Evolutionary conservation across 2,888 invertebrate genomes (phyloP), one percentile per base, ranked within the genome.

Genomic region (Blastobasis lacticolella): DNA sequence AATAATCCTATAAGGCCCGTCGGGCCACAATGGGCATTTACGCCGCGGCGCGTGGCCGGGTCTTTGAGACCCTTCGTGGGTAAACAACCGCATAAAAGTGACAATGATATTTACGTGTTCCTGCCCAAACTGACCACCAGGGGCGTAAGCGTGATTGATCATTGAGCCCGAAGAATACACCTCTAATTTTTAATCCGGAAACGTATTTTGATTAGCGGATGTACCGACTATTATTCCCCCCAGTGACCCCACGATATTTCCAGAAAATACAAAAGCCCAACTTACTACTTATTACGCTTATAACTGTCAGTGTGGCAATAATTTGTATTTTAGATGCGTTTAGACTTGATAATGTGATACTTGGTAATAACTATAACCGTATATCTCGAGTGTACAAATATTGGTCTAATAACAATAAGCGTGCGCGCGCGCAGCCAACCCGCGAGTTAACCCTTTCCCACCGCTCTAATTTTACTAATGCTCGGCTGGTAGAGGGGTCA

Each of bases 391-490:
- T 67, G 77, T 79, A 86, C 84, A 86, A 87, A 88, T 87, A 87
- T 88, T 88, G 78, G 81, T 80, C 86, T 85, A 86, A 83, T 86
- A 85, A 87, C 85, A 85, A 88, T 88, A 85, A 86, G 81, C 73
- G 78, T 84, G 78, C 83, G 77, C 74, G 76, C 74, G 70, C 69
- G 71, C 71, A 63, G 70, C 63, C 59, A 60, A 60, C 57, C 57
- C 64, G 58, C 60, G 53, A 50, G 58, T 54, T 66, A 86, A 85
- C 87, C 87, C 84, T 85, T 88, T 87, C 88, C 86, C 88, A 88
- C 83, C 82, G 79, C 83, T 88, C 87, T 87, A 85, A 81, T 85
- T 87, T 87, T 85, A 86, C 87, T 85, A 86, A 86, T 84, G 75
- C 69, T 75, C 72, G 56, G 66, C 69, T 69, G 75, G 76, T 73